These are phyloP conservation scores for Sardinella longiceps DNA, from an alignment of 2,797 vertebrate genomes.

Conservation along the genomic window DNA sequence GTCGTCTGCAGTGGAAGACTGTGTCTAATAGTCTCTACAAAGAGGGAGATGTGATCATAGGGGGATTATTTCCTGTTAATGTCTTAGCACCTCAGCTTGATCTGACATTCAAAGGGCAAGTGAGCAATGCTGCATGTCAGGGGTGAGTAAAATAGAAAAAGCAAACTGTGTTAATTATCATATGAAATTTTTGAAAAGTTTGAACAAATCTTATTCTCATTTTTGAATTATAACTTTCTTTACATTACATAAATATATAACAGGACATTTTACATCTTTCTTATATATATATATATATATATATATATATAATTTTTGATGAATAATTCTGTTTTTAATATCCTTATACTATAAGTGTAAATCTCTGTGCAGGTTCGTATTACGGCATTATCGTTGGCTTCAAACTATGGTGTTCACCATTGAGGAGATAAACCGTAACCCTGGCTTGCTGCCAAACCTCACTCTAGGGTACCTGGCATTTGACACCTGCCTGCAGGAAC, in stretches of 20 bases:
- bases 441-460: slow-evolving; percentile 57
- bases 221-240: too few species aligned
- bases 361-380: slow-evolving; percentile 43
- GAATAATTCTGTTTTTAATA: not conserved
- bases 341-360: not conserved
- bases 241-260: too few species aligned
- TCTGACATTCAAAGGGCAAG: slow-evolving; percentile 42
- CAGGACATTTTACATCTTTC: too few species aligned
- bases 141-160: slow-evolving; percentile 35
- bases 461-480: slow-evolving; percentile 62
- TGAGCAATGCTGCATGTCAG: slow-evolving; percentile 39
- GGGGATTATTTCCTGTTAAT: slow-evolving; percentile 59
- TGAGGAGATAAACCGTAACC: slow-evolving; percentile 64
- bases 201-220: not conserved
- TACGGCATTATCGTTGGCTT: slow-evolving; percentile 58
- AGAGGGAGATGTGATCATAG: slow-evolving; percentile 56
- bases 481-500: slow-evolving; percentile 59
- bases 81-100: slow-evolving; percentile 49
- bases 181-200: not conserved
- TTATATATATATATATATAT: too few species aligned
- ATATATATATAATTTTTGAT: not conserved
- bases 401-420: slow-evolving; percentile 61
- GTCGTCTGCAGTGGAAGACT: slow-evolving; percentile 50
- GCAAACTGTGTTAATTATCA: not conserved
- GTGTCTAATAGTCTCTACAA: slow-evolving; percentile 57